A percentile compares a stretch with the other conserved stretches of the same genome.
These are phyloP conservation scores for Mus caroli DNA, from an alignment of 2,797 vertebrate genomes.

Conservation along the genomic window DNA sequence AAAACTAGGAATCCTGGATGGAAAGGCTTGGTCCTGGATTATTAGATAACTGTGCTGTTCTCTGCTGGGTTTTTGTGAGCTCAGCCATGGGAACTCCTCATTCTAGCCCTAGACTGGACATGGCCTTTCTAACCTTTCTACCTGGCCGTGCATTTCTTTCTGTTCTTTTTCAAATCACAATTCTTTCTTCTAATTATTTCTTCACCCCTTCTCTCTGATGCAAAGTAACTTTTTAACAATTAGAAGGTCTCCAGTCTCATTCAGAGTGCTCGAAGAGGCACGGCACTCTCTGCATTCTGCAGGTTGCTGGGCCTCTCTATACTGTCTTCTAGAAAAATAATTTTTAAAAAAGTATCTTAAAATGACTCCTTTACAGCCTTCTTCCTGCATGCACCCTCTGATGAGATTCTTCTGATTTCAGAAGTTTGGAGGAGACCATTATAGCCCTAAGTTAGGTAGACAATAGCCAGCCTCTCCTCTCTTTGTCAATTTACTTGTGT, in stretches of 20 bases:
- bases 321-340: conserved; percentile 21
- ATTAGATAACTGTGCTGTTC: conserved; percentile 36
- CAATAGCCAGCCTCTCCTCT: neutral
- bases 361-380: neutral
- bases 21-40: neutral
- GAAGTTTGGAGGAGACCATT: neutral
- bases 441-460: neutral
- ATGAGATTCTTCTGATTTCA: neutral
- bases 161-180: neutral
- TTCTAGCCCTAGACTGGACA: neutral
- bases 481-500: neutral
- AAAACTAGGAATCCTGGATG: conserved; percentile 1
- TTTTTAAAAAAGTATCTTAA: neutral
- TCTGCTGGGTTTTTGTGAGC: conserved; percentile 11
- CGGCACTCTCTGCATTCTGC: neutral
- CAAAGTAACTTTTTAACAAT: conserved; percentile 49
- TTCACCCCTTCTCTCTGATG: neutral
- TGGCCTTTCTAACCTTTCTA: neutral
- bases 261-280: neutral
- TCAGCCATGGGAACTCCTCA: conserved; percentile 20
- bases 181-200: neutral
- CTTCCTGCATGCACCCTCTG: neutral
- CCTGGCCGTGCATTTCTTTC: neutral
- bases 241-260: neutral
- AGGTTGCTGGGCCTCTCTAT: neutral